A percentile compares a stretch with the other conserved stretches of the same genome.
Evolutionary conservation across 2,888 invertebrate species (phyloP).

Genomic region (Girardia tigrina): DNA sequence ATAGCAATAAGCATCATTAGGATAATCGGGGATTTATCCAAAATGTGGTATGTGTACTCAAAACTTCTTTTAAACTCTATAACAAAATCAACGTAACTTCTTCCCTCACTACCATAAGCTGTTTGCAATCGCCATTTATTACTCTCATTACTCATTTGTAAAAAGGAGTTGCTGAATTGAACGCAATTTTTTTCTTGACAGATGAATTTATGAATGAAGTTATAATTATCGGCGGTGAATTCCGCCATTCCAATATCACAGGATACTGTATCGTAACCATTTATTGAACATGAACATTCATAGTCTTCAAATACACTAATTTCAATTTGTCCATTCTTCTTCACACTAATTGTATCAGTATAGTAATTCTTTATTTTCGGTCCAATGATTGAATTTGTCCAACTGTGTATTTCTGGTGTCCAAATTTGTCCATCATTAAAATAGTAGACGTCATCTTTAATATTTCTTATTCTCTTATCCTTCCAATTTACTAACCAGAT

Average conservation of each 20-base stretch:
- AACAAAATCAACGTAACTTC: not conserved
- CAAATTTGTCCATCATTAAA: not conserved
- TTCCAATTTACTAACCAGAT: not conserved
- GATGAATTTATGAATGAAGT: not conserved
- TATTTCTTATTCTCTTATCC: not conserved
- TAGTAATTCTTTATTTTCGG: not conserved
- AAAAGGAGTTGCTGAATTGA: not conserved
- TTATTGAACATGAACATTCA: not conserved
- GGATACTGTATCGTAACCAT: not conserved
- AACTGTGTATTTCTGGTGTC: not conserved
- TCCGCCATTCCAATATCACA: not conserved
- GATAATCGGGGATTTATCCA: not conserved
- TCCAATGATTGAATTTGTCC: not conserved
- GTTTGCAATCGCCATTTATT: not conserved
- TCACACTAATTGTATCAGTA: not conserved
- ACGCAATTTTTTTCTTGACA: not conserved
- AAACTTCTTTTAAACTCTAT: not conserved
- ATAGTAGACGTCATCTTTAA: not conserved
- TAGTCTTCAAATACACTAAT: constrained; percentile 18
- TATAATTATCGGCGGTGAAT: not conserved
- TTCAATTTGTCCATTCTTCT: not conserved
- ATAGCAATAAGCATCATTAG: not conserved
- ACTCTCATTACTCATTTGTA: not conserved
- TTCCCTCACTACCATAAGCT: not conserved
- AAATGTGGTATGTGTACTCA: not conserved